Evolutionary conservation across 2,797 vertebrate species (phyloP).

Genomic region (Phataginus tetradactyla): DNA sequence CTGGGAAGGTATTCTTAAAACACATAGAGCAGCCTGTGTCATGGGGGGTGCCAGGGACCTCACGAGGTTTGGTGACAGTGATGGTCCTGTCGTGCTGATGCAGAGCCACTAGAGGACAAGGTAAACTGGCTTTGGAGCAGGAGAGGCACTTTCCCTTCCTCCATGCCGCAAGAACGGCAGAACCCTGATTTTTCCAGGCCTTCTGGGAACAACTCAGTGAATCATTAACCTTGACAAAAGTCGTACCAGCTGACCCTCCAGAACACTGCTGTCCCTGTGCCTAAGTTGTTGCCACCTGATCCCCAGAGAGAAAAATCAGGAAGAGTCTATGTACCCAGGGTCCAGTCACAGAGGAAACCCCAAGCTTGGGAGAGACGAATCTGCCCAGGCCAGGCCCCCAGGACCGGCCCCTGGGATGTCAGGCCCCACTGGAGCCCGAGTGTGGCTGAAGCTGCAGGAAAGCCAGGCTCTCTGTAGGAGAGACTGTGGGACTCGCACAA

Average conservation of each 20-base stretch:
- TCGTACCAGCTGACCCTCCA: not conserved
- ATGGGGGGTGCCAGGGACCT: not conserved
- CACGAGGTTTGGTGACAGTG: not conserved
- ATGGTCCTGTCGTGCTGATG: not conserved
- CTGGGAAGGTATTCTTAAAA: not conserved
- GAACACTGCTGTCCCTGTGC: not conserved
- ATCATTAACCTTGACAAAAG: conserved; percentile 63
- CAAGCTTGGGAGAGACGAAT: not conserved
- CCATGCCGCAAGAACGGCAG: not conserved
- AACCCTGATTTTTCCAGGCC: not conserved
- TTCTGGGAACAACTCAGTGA: conserved; percentile 22
- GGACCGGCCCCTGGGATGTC: too few relatives aligned
- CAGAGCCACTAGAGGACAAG: not conserved
- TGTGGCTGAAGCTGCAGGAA: not conserved
- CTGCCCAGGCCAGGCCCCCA: not conserved
- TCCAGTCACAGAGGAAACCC: not conserved
- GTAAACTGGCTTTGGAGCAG: not conserved
- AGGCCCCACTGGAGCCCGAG: not conserved
- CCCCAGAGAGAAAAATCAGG: not conserved
- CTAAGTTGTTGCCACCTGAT: not conserved
- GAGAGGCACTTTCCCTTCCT: not conserved
- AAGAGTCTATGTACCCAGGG: not conserved
- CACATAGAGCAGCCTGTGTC: not conserved
- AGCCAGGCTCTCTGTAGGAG: not conserved
- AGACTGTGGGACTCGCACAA: not conserved